Percentiles rank a stretch among this genome's conserved stretches.
Evolutionary conservation across 2,113 vertebrate species (phyloP).

Genomic region (Vidua chalybeata): DNA sequence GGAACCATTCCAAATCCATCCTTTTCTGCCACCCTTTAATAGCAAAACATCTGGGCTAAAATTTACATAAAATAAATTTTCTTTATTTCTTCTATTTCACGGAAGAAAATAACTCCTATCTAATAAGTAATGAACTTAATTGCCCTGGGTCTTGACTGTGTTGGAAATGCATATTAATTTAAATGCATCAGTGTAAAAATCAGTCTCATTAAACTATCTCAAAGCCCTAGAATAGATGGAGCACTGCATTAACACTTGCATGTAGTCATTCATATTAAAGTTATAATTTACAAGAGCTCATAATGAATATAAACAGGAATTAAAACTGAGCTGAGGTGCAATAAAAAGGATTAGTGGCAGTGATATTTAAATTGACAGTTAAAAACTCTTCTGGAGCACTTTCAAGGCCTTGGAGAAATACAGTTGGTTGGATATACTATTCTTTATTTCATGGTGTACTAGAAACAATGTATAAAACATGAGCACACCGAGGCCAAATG

Average conservation of each 20-base stretch:
- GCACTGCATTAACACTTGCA: not conserved
- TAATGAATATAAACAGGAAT: not conserved
- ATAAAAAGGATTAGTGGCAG: not conserved
- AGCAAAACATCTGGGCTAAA: not conserved
- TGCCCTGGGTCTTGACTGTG: not conserved
- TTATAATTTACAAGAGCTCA: not conserved
- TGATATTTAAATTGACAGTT: not conserved
- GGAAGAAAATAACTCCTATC: not conserved
- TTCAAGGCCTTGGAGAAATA: not conserved
- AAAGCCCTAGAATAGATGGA: not conserved
- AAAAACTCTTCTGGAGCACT: not conserved
- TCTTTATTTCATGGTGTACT: not conserved
- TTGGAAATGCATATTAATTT: not conserved
- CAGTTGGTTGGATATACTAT: not conserved
- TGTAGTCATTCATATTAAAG: not conserved
- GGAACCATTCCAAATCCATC: not conserved
- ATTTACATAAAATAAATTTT: not conserved
- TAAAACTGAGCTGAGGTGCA: not conserved
- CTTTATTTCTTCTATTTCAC: not conserved
- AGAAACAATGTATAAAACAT: not conserved
- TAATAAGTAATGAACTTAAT: not conserved
- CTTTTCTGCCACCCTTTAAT: not conserved
- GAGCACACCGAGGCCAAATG: not conserved
- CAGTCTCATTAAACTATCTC: not conserved
- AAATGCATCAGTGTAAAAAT: constrained; percentile 12